A percentile compares a stretch with the other conserved stretches of the same genome.
Conservation (phyloP, 2,888 invertebrate species). For the Drosophila sordidula region DNA sequence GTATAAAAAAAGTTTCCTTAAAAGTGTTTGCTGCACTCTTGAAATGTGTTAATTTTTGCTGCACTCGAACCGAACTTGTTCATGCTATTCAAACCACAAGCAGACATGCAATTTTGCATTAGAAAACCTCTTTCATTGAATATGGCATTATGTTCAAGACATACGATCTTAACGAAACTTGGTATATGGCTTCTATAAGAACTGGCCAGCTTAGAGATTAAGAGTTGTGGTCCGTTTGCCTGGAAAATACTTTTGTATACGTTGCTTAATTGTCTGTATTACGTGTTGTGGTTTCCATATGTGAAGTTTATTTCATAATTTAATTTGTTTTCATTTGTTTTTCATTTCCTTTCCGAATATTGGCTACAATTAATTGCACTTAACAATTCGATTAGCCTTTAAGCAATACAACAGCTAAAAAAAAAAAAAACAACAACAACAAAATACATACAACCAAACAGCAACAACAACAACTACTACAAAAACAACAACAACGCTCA, state of each 20-base stretch:
- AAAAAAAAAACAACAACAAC: slow-evolving; percentile 35
- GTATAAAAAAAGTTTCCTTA: slow-evolving; percentile 11
- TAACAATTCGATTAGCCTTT: slow-evolving; percentile 68
- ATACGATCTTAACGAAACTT: slow-evolving; percentile 11
- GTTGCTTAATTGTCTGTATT: slow-evolving; percentile 28
- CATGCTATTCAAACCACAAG: slow-evolving; percentile 10
- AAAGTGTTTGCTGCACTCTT: slow-evolving; percentile 53
- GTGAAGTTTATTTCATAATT: slow-evolving; percentile 6
- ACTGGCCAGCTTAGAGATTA: slow-evolving; percentile 8
- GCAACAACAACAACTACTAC: slow-evolving; percentile 28
- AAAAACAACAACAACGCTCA: slow-evolving; percentile 39
- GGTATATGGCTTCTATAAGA: neutral
- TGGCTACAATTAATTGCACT: slow-evolving; percentile 74
- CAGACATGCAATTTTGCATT: slow-evolving; percentile 16
- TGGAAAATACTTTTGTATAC: slow-evolving; percentile 5
- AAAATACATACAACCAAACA: slow-evolving; percentile 52
- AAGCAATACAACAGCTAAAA: slow-evolving; percentile 63
- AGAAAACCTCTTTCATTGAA: slow-evolving; percentile 9
- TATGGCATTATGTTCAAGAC: slow-evolving; percentile 13
- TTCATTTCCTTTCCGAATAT: slow-evolving; percentile 44
- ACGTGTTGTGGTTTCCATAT: slow-evolving; percentile 47
- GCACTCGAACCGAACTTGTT: slow-evolving; percentile 41
- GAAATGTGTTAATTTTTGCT: slow-evolving; percentile 53
- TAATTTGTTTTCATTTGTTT: slow-evolving; percentile 11
- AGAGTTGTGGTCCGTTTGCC: slow-evolving; percentile 36